Base-by-base conservation (phyloP, 2,888 invertebrate species). In the Adelognathus sp. region DNA sequence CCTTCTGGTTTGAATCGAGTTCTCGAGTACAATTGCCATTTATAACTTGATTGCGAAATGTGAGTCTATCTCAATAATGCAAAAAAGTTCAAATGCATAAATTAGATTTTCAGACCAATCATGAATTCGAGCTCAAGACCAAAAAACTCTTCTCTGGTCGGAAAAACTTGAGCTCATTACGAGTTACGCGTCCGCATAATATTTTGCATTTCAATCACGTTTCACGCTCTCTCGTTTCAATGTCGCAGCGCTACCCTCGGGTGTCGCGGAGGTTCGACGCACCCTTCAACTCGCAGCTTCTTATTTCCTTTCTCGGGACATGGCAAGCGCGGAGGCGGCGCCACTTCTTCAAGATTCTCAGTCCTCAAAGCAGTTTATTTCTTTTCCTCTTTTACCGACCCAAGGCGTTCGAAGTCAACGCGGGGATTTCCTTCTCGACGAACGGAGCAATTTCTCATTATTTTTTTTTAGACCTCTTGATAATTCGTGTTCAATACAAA, bases 301-400 rank as follows among this genome's bases (percentile, higher is more conserved):
- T 82, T 78, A 75, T 80, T 76, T 44, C 76, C 63, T 67, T 66
- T 56, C 75, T 81, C 78, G 61, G 67, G 76, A 76, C 64, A 72
- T 84, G 39, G 82, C 63, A 58, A 63, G 67, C 73, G 76, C 76
- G 76, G n/a, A n/a, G n/a, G 77, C 85, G 88, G 88, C 89, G 88
- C 88, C 87, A 88, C 88, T 89, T 89, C 90, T 90, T 90, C 87
- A 90, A 90, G 90, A 90, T 87, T 84, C 83, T 74, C 76, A n/a
- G 44, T 56, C 44, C 33, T 80, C 46, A 71, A 21, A 56, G 54
- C 44, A 6, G 16, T 52, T 54, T 50, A 82, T 85, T 90, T 90
- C 89, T 91, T 91, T 89, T 82, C 88, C 90, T 89, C 87, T 89
- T 88, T 91, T 91, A 91, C 90, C 91, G 91, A 90, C 91, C 61